These are phyloP conservation scores for Acronicta alni DNA, from an alignment of 2,888 invertebrate species.

Conservation along the genomic window DNA sequence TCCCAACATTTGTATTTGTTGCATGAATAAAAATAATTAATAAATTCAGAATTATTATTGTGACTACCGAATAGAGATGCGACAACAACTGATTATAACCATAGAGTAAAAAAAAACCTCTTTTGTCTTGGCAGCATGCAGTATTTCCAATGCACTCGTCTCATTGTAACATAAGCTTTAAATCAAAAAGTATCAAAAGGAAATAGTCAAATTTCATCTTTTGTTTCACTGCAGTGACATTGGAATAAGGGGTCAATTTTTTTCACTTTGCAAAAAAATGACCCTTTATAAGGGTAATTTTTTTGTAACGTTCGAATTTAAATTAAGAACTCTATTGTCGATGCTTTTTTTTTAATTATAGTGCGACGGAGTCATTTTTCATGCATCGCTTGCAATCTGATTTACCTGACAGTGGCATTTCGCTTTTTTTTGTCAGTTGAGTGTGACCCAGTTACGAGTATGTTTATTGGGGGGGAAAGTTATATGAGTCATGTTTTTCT, in stretches of 20 bases:
- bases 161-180: conserved; percentile 78
- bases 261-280: conserved; percentile 61
- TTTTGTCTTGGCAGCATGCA: conserved; percentile 64
- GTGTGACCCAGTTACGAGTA: conserved; percentile 52
- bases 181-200: conserved; percentile 83
- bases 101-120: conserved; percentile 64
- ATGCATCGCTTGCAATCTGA: conserved; percentile 88
- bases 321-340: conserved; percentile 82
- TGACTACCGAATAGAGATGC: conserved; percentile 38
- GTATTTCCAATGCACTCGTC: conserved; percentile 72
- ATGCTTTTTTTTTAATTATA: conserved; percentile 84
- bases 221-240: conserved; percentile 84
- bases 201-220: conserved; percentile 81
- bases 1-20: conserved; percentile 3
- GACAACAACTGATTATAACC: conserved; percentile 71
- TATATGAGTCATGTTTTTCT: conserved; percentile 19
- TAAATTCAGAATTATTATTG: conserved; percentile 21
- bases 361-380: conserved; percentile 85
- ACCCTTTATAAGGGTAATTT: conserved; percentile 56
- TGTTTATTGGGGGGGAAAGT: conserved; percentile 56
- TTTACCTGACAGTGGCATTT: conserved; percentile 79
- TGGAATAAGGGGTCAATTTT: conserved; percentile 67
- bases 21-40: conserved; percentile 44
- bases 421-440: conserved; percentile 56
- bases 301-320: conserved; percentile 80